Percentiles rank a stretch among this genome's conserved stretches.
Evolutionary conservation across 2,888 invertebrate species (phyloP).

Genomic region (Scaeva pyrastri): DNA sequence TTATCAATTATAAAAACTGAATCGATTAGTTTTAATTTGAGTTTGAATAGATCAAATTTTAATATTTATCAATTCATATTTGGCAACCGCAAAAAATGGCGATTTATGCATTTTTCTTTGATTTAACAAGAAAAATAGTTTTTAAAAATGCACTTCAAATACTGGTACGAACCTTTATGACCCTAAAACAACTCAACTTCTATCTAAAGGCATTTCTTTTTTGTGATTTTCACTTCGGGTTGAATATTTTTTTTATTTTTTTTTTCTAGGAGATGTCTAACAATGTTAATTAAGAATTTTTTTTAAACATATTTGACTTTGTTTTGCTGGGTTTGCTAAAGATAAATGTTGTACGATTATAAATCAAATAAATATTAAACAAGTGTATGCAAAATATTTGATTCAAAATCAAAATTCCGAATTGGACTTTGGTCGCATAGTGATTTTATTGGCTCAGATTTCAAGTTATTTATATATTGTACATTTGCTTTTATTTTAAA

Average conservation of each 20-base stretch:
- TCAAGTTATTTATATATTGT: no score
- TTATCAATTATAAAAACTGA: no score
- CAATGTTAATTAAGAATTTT: constrained; percentile 56
- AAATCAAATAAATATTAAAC: no score
- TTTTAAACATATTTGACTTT: constrained; percentile 37
- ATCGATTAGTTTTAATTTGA: no score
- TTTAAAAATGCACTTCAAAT: background rate
- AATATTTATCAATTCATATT: no score
- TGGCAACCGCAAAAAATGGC: no score
- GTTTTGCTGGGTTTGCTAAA: constrained; percentile 42
- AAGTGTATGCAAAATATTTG: no score
- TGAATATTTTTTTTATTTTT: constrained; percentile 70
- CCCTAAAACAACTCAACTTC: constrained; percentile 2
- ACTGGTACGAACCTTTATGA: background rate
- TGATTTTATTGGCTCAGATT: no score
- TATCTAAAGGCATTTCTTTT: background rate
- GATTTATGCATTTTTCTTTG: background rate
- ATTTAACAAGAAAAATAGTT: background rate
- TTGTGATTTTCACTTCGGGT: constrained; percentile 55
- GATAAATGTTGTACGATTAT: constrained; percentile 36
- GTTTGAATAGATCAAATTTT: no score
- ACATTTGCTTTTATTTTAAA: no score
- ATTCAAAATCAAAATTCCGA: no score
- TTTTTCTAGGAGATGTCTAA: constrained; percentile 72
- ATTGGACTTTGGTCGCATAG: no score